Conservation (phyloP, 2,797 vertebrate genomes). For the Miichthys miiuy region DNA sequence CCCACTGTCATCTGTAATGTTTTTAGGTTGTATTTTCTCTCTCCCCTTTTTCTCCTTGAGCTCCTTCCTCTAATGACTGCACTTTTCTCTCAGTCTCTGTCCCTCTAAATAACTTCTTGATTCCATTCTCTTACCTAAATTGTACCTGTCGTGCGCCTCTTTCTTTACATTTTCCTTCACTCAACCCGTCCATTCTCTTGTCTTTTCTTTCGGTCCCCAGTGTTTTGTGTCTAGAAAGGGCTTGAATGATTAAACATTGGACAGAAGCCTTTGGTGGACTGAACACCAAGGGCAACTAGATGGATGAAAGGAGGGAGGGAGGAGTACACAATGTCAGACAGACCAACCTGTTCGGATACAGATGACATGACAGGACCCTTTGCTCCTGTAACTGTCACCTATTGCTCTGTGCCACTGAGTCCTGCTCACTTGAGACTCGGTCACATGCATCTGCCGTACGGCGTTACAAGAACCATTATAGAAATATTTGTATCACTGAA, state of each 20-base stretch:
- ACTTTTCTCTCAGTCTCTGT: slow-evolving; percentile 27
- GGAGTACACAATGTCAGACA: slow-evolving; percentile 58
- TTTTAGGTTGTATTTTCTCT: slow-evolving; percentile 6
- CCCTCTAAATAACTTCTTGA: slow-evolving; percentile 43
- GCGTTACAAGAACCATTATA: slow-evolving; percentile 9
- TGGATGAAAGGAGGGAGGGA: slow-evolving; percentile 20
- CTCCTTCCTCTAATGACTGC: slow-evolving; percentile 19
- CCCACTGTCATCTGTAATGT: slow-evolving; percentile 39
- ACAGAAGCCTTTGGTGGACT: slow-evolving; percentile 57
- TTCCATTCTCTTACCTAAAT: slow-evolving; percentile 37
- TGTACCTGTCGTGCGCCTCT: slow-evolving; percentile 31
- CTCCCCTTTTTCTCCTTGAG: slow-evolving; percentile 13
- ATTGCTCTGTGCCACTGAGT: slow-evolving; percentile 63
- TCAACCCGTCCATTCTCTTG: slow-evolving; percentile 3
- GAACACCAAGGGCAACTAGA: slow-evolving; percentile 56
- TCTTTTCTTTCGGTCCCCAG: slow-evolving; percentile 27
- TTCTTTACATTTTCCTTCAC: slow-evolving; percentile 31
- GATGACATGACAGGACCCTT: slow-evolving; percentile 69
- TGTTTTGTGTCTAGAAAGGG: slow-evolving; percentile 48
- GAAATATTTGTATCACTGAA: slow-evolving; percentile 1
- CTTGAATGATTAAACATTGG: slow-evolving; percentile 68
- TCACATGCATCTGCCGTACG: slow-evolving; percentile 14
- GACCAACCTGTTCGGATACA: slow-evolving; percentile 60
- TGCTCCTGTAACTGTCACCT: slow-evolving; percentile 71
- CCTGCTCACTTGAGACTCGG: slow-evolving; percentile 52